Conservation (phyloP, 2,888 invertebrate genomes). For the Pseudococcus jackbeardsleyi region DNA sequence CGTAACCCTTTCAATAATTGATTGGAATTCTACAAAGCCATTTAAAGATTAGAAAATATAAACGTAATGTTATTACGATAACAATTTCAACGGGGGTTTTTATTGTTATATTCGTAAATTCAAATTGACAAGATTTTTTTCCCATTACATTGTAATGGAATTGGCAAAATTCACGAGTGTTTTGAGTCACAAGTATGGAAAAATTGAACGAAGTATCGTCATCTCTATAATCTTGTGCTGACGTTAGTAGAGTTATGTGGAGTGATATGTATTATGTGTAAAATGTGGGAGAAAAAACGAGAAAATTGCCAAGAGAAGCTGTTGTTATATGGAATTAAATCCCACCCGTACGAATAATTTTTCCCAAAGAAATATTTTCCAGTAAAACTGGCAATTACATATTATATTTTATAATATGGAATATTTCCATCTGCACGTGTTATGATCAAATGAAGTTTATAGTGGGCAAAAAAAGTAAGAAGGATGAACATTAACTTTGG, state of each 20-base stretch:
- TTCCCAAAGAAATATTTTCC: neutral
- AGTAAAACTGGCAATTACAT: too few relatives aligned
- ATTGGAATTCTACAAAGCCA: neutral
- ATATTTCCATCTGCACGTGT: too few relatives aligned
- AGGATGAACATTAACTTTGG: too few relatives aligned
- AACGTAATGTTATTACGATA: neutral
- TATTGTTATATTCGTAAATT: neutral
- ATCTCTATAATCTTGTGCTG: neutral
- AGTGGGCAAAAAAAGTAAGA: too few relatives aligned
- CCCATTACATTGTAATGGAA: neutral
- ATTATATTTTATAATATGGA: too few relatives aligned
- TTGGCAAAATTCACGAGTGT: neutral
- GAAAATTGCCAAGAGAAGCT: neutral
- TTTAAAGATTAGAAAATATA: slow-evolving; percentile 33
- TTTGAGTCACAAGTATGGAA: neutral
- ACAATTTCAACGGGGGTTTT: neutral
- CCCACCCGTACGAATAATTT: neutral
- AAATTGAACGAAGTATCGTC: slow-evolving; percentile 1
- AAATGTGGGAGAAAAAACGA: neutral
- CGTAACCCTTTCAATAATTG: neutral
- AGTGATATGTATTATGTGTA: neutral
- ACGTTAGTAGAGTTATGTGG: neutral
- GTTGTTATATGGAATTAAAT: slow-evolving; percentile 3
- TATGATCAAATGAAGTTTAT: too few relatives aligned
- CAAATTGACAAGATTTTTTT: neutral